A percentile compares a stretch with the other conserved stretches of the same genome.
Evolutionary conservation across 2,113 vertebrate species (phyloP).

Genomic region (Aphyosemion australe): DNA sequence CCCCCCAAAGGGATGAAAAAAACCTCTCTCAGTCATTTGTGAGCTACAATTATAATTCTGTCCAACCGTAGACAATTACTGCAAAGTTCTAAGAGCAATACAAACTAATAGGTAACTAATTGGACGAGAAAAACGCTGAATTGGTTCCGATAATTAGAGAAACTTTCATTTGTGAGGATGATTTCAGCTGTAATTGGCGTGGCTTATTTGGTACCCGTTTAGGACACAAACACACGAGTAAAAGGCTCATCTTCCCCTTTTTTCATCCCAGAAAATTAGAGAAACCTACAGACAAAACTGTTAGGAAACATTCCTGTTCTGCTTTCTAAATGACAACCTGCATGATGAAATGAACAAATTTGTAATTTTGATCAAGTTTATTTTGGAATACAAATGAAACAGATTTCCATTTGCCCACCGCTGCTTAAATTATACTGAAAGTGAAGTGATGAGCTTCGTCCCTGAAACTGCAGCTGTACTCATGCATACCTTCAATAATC

Average conservation of each 20-base stretch:
- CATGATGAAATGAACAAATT: constrained; percentile 6
- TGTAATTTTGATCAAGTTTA: background rate
- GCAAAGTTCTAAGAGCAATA: constrained; percentile 37
- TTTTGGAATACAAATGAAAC: background rate
- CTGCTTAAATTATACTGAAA: constrained; percentile 4
- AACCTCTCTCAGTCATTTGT: constrained; percentile 8
- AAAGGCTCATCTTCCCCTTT: constrained; percentile 13
- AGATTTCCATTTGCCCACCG: too few species aligned
- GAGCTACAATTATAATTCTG: constrained; percentile 33
- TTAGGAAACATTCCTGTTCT: background rate
- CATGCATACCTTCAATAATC: background rate
- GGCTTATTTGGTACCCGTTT: background rate
- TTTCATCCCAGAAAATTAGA: constrained; percentile 11
- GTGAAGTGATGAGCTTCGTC: constrained; percentile 1
- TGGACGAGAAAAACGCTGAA: constrained; percentile 14
- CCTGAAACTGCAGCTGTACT: background rate
- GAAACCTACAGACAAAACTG: constrained; percentile 1
- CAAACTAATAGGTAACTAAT: constrained; percentile 49
- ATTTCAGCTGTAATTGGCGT: constrained; percentile 4
- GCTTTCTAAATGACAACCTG: constrained; percentile 7
- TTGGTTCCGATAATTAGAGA: constrained; percentile 26
- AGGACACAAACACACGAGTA: background rate
- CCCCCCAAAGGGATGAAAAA: background rate
- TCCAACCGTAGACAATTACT: constrained; percentile 41
- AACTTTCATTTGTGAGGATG: constrained; percentile 3